Evolutionary conservation across 1,140 invertebrate species (phyloP), one percentile per base, ranked within the genome.

Genomic region (Latrodectus geometricus): DNA sequence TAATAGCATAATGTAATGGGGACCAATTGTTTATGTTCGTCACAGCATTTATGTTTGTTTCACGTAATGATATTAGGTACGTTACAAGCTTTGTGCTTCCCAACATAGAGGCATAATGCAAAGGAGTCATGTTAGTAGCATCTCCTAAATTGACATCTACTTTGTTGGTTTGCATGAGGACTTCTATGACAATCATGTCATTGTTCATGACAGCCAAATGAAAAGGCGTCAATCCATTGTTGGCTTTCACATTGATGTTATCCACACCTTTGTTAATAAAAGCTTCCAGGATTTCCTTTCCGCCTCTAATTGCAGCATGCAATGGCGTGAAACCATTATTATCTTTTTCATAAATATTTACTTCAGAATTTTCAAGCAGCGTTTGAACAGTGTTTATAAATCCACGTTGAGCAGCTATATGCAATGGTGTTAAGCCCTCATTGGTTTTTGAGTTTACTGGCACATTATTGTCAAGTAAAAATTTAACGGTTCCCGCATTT

Each of bases 321-420:
- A 74, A 49, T 14, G 72, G 72, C 9, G 72, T 74, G 48, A 74
- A 74, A 14, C 23, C 72, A 35, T 35, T 49, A 35, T 74, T 15
- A 20, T 35, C 48, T 49, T 48, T 74, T 49, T 15, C 9, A 35
- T 74, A 35, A 15, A 49, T 74, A 49, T 74, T 35, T 35, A 74
- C 20, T 35, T 20, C 48, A 11, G 21, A 15, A 15, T 35, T 74
- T 20, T 74, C 8, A 15, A 74, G 9, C 48, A 74, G 48, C 9
- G 9, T 74, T 15, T 9, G 9, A 74, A 74, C 72, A n/a, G 48
- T 49, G 48, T 74, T 74, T 48, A 49, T 35, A 49, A 35, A 35
- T 35, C 72, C 72, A 12, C 48, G 9, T 15, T 74, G 9, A 74
- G 72, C 72, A 74, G 72, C 49, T 15, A 74, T 4, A 20, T 74